These are phyloP conservation scores for Silurus meridionalis DNA, from an alignment of 2,113 vertebrate species.

Conservation along the genomic window DNA sequence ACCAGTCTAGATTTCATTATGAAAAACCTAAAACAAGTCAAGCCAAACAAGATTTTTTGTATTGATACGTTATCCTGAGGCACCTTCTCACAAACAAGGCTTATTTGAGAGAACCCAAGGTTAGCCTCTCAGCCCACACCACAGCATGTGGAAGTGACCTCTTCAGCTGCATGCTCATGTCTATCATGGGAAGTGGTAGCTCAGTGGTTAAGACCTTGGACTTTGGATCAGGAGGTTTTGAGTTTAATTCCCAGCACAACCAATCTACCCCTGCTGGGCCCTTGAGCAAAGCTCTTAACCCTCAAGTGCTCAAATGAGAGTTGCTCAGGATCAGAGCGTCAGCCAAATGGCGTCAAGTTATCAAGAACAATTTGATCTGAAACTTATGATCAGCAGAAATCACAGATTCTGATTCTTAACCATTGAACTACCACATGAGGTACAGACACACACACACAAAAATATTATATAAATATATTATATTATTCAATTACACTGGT, in stretches of 20 bases:
- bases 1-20: background rate
- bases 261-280: no score
- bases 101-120: background rate
- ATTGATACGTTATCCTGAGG: background rate
- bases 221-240: no score
- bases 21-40: background rate
- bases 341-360: no score
- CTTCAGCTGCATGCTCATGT: background rate
- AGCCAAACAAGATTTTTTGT: background rate
- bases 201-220: no score
- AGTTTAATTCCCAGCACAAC: no score
- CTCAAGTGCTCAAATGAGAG: no score
- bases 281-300: no score
- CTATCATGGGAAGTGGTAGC: background rate
- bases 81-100: background rate
- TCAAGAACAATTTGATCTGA: background rate
- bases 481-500: background rate
- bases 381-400: background rate
- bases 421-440: background rate
- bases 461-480: background rate
- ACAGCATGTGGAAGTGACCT: background rate
- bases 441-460: background rate
- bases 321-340: no score
- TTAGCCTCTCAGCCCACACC: background rate
- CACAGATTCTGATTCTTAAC: background rate